Evolutionary conservation across 2,113 vertebrate species (phyloP), one percentile per base, ranked within the genome.

Genomic region (Gopherus flavomarginatus): DNA sequence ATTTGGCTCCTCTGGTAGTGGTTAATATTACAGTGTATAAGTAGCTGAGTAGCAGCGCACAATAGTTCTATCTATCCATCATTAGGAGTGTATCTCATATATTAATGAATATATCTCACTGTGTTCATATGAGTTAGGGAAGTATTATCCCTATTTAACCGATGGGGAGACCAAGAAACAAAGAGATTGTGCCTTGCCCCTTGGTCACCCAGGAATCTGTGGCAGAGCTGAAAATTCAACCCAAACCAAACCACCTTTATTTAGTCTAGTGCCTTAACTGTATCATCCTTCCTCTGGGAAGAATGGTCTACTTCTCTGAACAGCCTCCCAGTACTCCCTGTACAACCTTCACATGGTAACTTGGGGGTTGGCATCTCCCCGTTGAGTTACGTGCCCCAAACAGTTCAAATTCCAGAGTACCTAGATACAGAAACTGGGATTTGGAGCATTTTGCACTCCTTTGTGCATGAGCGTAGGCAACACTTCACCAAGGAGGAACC

Each of bases 1-100:
- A 0, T 44, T 12, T 1, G 14, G 26, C 10, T 56, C 16, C 14
- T 27, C 2, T n/a, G 31, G 42, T 27, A 38, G 0, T 38, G 92
- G 91, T 72, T 89, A 19, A 44, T 49, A 3, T 4, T 57, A 1
- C 24, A 16, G 4, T 5, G 5, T 54, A 31, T 24, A 35, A 53
- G 16, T 27, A 57, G 35, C 62, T 84, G 0, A 69, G 59, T 8
- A 85, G 52, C 10, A 17, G 29, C 31, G 86, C 50, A 5, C 42
- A 75, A 17, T 19, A 38, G 26, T 65, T 24, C 35, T 69, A n/a
- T 69, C 35, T 69, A n/a, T 8, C 35, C 35, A 69, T 69, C 35
- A 38, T 69, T 16, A 69, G 27, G 27, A 29, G 12, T 59, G 57
- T 13, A 65, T 35, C 7, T 17, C 62, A 65, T n/a, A 31, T 65